Evolutionary conservation across 2,888 invertebrate genomes (phyloP), one percentile per base, ranked within the genome.

Genomic region (Dynastes grantii): DNA sequence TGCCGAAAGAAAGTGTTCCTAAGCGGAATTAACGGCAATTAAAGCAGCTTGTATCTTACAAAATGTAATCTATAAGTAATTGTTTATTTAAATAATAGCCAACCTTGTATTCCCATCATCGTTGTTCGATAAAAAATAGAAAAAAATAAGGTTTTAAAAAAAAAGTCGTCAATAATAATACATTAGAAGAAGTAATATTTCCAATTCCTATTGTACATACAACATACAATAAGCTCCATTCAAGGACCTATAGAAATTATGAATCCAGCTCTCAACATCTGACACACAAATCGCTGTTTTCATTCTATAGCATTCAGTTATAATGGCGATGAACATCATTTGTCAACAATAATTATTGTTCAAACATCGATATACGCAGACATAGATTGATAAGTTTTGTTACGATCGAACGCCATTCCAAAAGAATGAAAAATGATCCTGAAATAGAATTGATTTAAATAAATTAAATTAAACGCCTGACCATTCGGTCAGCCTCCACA

Each of bases 361-460:
- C 40, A 40, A 40, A 45, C 67, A 67, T 67, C 67, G 67, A 67
- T 67, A 45, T 67, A 45, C 11, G 45, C 45, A 45, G 45, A 11
- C 67, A 45, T 67, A 61, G 61, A n/a, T n/a, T 37, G 67, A 16
- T 67, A 67, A 16, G 8, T 67, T 40, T 6, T 16, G n/a, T 45
- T 67, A 22, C 37, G 45, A 73, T 32, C 6, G 55, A 58, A 58
- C 53, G 58, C 16, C 40, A 13, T 58, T 40, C n/a, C 8, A 45
- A 67, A 16, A 67, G 67, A 67, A 67, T 67, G 67, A 73, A 73
- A 58, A 73, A 58, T 58, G 73, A 58, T 55, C 61, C 73, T 32
- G 49, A 11, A 73, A 73, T 73, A 37, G 73, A 73, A 73, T 37
- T 61, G 73, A 58, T 73, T 73, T 73, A 61, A 61, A 73, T 73